These are phyloP conservation scores for Eumaeus atala DNA, from an alignment of 1,140 invertebrate species.

Conservation along the genomic window DNA sequence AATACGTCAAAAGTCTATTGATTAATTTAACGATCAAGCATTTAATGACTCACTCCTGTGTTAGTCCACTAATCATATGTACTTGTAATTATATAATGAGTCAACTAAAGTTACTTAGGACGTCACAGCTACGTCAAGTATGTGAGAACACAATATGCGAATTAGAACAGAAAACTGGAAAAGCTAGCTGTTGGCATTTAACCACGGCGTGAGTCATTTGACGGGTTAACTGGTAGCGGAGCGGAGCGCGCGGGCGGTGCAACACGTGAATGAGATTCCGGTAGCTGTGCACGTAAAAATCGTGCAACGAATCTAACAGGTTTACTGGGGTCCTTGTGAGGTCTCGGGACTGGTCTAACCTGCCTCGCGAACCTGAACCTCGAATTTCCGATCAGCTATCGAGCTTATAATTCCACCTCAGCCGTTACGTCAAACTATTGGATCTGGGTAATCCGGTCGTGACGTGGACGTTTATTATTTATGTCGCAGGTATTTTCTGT, in stretches of 20 bases:
- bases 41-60: too few relatives aligned
- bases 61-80: background rate
- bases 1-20: too few relatives aligned
- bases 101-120: conserved; percentile 30
- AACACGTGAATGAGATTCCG: conserved; percentile 72
- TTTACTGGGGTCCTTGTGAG: conserved; percentile 72
- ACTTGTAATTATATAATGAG: conserved; percentile 24
- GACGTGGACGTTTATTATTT: conserved; percentile 2
- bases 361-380: conserved; percentile 67
- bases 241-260: conserved; percentile 44
- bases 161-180: conserved; percentile 67
- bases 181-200: conserved; percentile 68
- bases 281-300: conserved; percentile 74
- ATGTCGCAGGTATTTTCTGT: conserved; percentile 4
- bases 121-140: conserved; percentile 33
- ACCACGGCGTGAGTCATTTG: conserved; percentile 69
- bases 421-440: conserved; percentile 19
- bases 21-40: too few relatives aligned
- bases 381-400: conserved; percentile 67
- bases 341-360: conserved; percentile 73
- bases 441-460: conserved; percentile 2
- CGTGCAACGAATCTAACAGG: conserved; percentile 74
- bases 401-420: conserved; percentile 46
- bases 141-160: conserved; percentile 51
- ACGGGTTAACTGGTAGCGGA: conserved; percentile 64